These are phyloP conservation scores for Chiridota heheva DNA, from an alignment of 35 echinoderm and acorn worm species.

Conservation along the genomic window DNA sequence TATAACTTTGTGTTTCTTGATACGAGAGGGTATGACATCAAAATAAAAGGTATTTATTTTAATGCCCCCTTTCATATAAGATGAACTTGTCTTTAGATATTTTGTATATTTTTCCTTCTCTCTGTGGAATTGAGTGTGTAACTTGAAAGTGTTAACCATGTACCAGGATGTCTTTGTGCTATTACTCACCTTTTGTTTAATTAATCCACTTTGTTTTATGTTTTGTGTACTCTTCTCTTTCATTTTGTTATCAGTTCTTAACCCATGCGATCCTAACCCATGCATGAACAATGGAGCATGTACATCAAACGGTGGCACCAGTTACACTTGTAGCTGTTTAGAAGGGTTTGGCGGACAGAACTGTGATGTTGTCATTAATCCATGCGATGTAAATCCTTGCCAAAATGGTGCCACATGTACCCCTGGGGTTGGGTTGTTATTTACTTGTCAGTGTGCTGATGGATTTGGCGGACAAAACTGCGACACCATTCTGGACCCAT, in stretches of 20 bases:
- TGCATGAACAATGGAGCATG: constrained; percentile 36
- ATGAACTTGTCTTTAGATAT: too few relatives aligned
- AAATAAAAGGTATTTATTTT: too few relatives aligned
- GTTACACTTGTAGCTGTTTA: constrained; percentile 23
- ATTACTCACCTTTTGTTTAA: too few relatives aligned
- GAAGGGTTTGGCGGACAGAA: constrained; percentile 26
- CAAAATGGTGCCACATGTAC: constrained; percentile 47
- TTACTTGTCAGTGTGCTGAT: constrained; percentile 25
- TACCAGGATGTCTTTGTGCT: too few relatives aligned
- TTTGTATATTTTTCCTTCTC: too few relatives aligned
- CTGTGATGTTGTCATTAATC: constrained; percentile 24
- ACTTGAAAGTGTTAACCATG: too few relatives aligned
- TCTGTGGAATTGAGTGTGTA: too few relatives aligned
- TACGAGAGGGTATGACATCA: too few relatives aligned
- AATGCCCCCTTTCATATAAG: too few relatives aligned
- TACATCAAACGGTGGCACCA: background rate
- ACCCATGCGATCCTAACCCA: constrained; percentile 53
- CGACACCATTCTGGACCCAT: background rate
- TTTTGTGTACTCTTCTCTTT: background rate
- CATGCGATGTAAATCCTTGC: constrained; percentile 47
- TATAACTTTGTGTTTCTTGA: too few relatives aligned
- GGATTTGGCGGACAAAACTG: constrained; percentile 42
- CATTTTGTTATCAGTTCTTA: background rate
- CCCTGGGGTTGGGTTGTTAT: background rate
- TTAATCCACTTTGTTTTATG: background rate